Percentiles rank a stretch among this genome's conserved stretches.
Evolutionary conservation across 2,888 invertebrate species (phyloP).

Genomic region (Apoda limacodes): DNA sequence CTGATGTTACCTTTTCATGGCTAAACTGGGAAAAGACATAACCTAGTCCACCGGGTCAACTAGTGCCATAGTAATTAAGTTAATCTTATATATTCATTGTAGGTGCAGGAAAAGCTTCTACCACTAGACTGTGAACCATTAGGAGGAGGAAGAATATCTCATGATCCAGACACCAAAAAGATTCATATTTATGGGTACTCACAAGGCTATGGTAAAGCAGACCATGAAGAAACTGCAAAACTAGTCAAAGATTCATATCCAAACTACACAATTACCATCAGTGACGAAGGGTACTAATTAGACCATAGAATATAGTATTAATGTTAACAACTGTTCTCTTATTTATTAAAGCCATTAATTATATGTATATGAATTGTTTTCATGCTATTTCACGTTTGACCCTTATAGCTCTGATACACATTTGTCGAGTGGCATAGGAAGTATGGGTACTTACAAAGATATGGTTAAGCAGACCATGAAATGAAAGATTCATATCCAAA

Average conservation of each 20-base stretch:
- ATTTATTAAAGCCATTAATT: too few relatives aligned
- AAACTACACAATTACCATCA: constrained; percentile 82
- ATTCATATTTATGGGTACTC: constrained; percentile 95
- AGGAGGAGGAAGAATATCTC: constrained; percentile 93
- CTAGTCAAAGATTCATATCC: constrained; percentile 80
- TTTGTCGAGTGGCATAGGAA: too few relatives aligned
- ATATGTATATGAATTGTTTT: too few relatives aligned
- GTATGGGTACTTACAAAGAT: constrained; percentile 95
- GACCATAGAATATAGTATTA: too few relatives aligned
- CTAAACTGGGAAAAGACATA: too few relatives aligned
- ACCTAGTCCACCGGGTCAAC: too few relatives aligned
- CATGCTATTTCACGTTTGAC: too few relatives aligned
- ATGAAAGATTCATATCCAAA: constrained; percentile 79
- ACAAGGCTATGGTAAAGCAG: constrained; percentile 90
- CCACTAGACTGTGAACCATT: constrained; percentile 82
- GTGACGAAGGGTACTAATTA: constrained; percentile 85
- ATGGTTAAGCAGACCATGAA: constrained; percentile 91
- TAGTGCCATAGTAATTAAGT: not conserved
- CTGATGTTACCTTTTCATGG: too few relatives aligned
- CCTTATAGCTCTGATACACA: too few relatives aligned
- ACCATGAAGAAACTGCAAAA: constrained; percentile 82
- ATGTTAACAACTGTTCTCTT: too few relatives aligned
- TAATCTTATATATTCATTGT: constrained; percentile 13
- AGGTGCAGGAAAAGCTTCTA: constrained; percentile 52
- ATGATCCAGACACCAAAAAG: constrained; percentile 79